Evolutionary conservation across 2,113 vertebrate species (phyloP).

Genomic region (human): GRCh38 chr6:69698501-69699000

Average conservation of each 20-base stretch:
- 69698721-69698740: slow-evolving; percentile 16
- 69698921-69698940: slow-evolving; percentile 39
- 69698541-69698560: neutral
- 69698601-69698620: neutral
- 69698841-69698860: neutral
- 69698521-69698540: neutral
- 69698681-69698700: neutral
- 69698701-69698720: neutral
- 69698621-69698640: neutral
- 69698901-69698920: neutral
- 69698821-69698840: slow-evolving; percentile 3
- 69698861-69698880: slow-evolving; percentile 18
- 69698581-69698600: neutral
- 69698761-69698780: slow-evolving; percentile 45
- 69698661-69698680: neutral
- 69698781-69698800: slow-evolving; percentile 2
- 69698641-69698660: neutral
- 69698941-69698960: neutral
- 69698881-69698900: slow-evolving; percentile 10
- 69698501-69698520: slow-evolving; percentile 15
- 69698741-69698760: neutral
- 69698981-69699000: neutral
- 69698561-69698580: neutral
- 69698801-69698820: neutral
- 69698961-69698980: slow-evolving; percentile 2